Conservation (phyloP, 2,113 vertebrate genomes). For the Pongo pygmaeus region DNA sequence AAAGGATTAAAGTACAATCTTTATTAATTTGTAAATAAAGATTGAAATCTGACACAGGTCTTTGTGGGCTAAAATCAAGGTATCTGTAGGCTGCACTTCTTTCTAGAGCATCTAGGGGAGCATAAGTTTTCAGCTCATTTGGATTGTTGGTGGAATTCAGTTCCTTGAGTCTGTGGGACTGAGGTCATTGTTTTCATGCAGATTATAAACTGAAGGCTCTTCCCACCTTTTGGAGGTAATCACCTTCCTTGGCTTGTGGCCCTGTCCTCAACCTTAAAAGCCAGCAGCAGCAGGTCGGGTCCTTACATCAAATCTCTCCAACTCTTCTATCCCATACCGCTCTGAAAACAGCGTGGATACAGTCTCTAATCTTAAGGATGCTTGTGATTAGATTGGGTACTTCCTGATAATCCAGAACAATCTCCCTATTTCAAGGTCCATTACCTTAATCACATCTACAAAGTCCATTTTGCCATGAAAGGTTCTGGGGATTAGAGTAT, state of each 20-base stretch:
- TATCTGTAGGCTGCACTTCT: not conserved
- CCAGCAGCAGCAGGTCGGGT: not conserved
- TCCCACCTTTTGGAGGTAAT: not conserved
- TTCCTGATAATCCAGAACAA: not conserved
- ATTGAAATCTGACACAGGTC: not conserved
- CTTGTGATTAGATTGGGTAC: not conserved
- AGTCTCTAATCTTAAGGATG: not conserved
- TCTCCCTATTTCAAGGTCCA: not conserved
- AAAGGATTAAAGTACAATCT: not conserved
- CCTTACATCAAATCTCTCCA: not conserved
- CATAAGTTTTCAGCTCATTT: not conserved
- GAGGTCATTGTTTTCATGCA: not conserved
- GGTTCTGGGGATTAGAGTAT: not conserved
- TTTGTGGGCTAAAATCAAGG: not conserved
- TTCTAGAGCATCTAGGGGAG: not conserved
- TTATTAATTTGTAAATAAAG: not conserved
- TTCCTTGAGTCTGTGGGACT: not conserved
- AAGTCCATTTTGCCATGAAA: not conserved
- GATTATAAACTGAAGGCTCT: not conserved
- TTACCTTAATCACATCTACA: not conserved
- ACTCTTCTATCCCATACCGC: not conserved
- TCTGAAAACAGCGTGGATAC: not conserved
- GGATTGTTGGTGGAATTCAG: not conserved
- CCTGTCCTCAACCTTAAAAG: not conserved
- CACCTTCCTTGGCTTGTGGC: not conserved